Conservation (phyloP, 2,888 invertebrate species). For the Heliconius sara region DNA sequence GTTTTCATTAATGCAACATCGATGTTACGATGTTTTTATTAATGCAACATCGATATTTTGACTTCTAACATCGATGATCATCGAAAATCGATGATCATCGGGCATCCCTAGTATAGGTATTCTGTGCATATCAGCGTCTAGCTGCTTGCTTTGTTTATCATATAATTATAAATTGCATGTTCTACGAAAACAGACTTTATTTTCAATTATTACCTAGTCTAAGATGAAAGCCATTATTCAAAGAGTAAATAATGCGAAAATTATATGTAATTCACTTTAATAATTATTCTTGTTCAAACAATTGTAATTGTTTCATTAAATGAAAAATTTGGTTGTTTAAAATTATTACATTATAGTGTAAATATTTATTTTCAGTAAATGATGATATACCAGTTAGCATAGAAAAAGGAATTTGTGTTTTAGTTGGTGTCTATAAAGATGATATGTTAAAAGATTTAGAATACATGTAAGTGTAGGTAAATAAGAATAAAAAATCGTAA, state of each 20-base stretch:
- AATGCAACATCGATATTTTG: too few relatives aligned
- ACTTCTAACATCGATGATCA: too few relatives aligned
- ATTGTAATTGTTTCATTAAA: neutral
- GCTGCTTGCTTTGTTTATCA: too few relatives aligned
- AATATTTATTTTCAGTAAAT: constrained; percentile 32
- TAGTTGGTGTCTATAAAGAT: constrained; percentile 42
- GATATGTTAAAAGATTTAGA: constrained; percentile 40
- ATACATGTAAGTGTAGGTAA: constrained; percentile 30
- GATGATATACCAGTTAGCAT: constrained; percentile 34
- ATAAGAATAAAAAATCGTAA: neutral
- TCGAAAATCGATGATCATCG: too few relatives aligned
- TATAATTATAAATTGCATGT: too few relatives aligned
- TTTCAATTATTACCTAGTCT: neutral
- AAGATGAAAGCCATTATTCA: constrained; percentile 37
- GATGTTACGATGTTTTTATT: too few relatives aligned
- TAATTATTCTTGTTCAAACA: neutral
- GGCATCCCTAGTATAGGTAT: too few relatives aligned
- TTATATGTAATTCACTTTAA: constrained; percentile 28
- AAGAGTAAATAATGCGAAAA: constrained; percentile 32
- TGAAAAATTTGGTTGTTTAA: neutral
- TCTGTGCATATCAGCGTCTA: too few relatives aligned
- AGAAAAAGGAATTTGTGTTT: constrained; percentile 32
- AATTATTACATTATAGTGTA: neutral
- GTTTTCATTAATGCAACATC: too few relatives aligned
- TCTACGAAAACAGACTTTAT: neutral